Evolutionary conservation across 2,888 invertebrate species (phyloP).

Genomic region (Mesorhabditis sp.): DNA sequence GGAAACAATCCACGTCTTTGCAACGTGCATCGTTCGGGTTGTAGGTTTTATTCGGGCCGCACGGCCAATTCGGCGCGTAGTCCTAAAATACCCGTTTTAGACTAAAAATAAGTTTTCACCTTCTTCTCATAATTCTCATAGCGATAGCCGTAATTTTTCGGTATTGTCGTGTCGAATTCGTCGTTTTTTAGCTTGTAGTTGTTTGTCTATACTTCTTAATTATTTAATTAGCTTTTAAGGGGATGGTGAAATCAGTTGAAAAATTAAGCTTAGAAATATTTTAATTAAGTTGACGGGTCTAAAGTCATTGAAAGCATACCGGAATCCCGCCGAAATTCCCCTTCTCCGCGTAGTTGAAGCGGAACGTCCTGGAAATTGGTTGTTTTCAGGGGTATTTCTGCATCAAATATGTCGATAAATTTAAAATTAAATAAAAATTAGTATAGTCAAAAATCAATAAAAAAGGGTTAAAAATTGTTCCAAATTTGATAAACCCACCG

Average conservation of each 20-base stretch:
- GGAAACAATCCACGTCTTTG: not conserved
- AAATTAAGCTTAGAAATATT: too few relatives aligned
- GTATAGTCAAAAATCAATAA: too few relatives aligned
- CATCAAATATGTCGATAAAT: too few relatives aligned
- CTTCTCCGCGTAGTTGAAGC: not conserved
- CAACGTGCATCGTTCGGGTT: not conserved
- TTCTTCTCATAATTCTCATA: slow-evolving; percentile 5
- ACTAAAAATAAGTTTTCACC: not conserved
- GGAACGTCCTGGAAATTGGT: not conserved
- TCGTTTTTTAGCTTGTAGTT: not conserved
- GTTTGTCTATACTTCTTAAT: too few relatives aligned
- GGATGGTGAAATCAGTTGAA: too few relatives aligned
- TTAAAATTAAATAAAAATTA: too few relatives aligned
- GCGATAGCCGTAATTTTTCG: not conserved
- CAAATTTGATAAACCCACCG: too few relatives aligned
- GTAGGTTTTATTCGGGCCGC: slow-evolving; percentile 4
- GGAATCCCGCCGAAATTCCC: not conserved
- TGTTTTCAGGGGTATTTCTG: too few relatives aligned
- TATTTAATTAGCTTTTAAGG: too few relatives aligned
- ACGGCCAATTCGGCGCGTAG: slow-evolving; percentile 3
- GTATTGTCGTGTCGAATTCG: slow-evolving; percentile 1
- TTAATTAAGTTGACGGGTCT: too few relatives aligned
- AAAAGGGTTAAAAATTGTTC: too few relatives aligned
- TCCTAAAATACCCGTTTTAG: not conserved
- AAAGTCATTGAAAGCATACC: too few relatives aligned